These are phyloP conservation scores for Galago senegalensis DNA, from an alignment of 2,797 vertebrate species.

Conservation along the genomic window DNA sequence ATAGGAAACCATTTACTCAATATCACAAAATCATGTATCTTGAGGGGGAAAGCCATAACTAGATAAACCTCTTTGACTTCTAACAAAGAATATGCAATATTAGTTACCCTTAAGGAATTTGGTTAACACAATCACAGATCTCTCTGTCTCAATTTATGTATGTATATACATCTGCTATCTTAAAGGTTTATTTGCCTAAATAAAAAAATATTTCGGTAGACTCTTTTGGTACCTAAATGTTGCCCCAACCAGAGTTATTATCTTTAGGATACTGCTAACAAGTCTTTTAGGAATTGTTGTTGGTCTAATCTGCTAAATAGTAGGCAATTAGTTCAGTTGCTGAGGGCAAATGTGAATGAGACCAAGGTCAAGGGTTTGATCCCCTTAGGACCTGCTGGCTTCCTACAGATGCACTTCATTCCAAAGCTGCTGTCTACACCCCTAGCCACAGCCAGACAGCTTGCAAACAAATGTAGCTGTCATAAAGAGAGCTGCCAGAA, in stretches of 20 bases:
- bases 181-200: constrained; percentile 17
- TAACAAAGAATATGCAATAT: neutral
- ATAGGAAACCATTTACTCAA: neutral
- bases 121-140: neutral
- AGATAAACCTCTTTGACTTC: neutral
- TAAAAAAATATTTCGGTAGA: constrained; percentile 23
- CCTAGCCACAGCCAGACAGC: constrained; percentile 26
- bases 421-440: constrained; percentile 13
- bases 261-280: neutral
- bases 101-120: neutral
- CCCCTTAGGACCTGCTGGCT: constrained; percentile 61
- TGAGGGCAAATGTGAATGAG: constrained; percentile 42
- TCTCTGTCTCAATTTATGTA: neutral
- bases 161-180: neutral
- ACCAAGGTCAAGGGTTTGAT: constrained; percentile 57
- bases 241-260: neutral
- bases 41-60: neutral
- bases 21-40: neutral
- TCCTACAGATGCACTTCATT: constrained; percentile 55
- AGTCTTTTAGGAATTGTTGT: neutral
- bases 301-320: constrained; percentile 61
- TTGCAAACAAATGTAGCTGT: neutral
- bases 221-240: neutral
- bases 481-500: neutral
- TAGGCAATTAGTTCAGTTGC: constrained; percentile 36